Base-by-base conservation (phyloP, 2,888 invertebrate genomes). In the Leptinotarsa tumamoca region DNA sequence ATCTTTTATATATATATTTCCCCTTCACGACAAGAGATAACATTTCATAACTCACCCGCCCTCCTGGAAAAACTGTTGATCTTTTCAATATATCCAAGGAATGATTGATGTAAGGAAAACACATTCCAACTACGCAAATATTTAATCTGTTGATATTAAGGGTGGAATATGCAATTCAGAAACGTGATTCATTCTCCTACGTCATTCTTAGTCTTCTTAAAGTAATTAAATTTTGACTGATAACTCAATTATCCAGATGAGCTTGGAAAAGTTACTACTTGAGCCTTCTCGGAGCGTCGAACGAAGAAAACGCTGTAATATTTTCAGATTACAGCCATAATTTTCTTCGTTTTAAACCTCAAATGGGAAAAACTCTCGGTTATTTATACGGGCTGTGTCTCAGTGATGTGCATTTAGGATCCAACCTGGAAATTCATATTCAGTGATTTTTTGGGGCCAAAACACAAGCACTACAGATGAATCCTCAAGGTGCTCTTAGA, bases 21-120 rank as follows among this genome's bases (percentile, higher is more conserved):
- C 63, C n/a, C 33, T n/a, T 63, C 63, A 33, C 33, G 63, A 33
- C 43, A 43, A 17, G 63, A 58, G 33, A 63, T 43, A 43, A 5
- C 43, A n/a, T 63, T 63, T n/a, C 63, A 63, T n/a, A 33, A 33
- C 63, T 58, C 33, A 43, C 43, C 4, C 63, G n/a, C 43, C 63
- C 63, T n/a, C 63, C n/a, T 33, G 63, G 14, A 63, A 63, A 63
- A 63, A 63, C 66, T 75, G 75, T 75, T 75, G 68, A 72, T 72
- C 75, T 75, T 72, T 75, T 69, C 75, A 72, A 76, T 76, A 73
- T 76, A 72, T 71, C 70, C 63, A 21, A 71, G 67, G 69, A 78
- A 74, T 78, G 78, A 75, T 73, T 78, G 78, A 78, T 76, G 78
- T 73, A 73, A 77, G 66, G 77, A 72, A 77, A 79, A 79, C 73